These are phyloP conservation scores for Hedychridium roseum DNA, from an alignment of 2,888 invertebrate genomes.

Conservation along the genomic window DNA sequence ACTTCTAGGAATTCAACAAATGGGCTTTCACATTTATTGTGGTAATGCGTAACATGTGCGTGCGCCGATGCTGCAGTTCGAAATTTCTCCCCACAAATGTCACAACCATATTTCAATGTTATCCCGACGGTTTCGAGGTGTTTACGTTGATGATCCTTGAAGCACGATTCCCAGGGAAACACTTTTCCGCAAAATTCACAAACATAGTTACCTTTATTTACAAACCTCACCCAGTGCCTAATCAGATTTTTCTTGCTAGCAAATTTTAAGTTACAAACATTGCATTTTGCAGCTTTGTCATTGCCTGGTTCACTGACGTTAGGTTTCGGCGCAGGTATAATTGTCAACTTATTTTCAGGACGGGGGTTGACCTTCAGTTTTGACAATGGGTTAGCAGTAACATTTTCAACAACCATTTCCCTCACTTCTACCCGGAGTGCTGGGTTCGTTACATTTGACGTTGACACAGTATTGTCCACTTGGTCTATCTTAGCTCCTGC, in stretches of 20 bases:
- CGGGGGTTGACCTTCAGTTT: too few relatives aligned
- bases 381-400: too few relatives aligned
- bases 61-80: slow-evolving; percentile 4
- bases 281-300: not conserved
- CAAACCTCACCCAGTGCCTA: slow-evolving; percentile 21
- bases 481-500: too few relatives aligned
- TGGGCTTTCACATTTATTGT: too few relatives aligned
- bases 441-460: too few relatives aligned
- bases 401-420: too few relatives aligned
- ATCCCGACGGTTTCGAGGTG: slow-evolving; percentile 6
- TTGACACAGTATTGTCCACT: too few relatives aligned
- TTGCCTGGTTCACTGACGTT: too few relatives aligned
- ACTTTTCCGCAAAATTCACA: slow-evolving; percentile 28
- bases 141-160: slow-evolving; percentile 19
- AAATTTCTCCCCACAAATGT: slow-evolving; percentile 28
- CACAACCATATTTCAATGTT: slow-evolving; percentile 5
- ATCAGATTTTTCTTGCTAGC: slow-evolving; percentile 6
- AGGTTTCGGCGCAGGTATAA: too few relatives aligned
- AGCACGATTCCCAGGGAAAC: slow-evolving; percentile 10
- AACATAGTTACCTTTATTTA: slow-evolving; percentile 21
- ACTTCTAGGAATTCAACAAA: too few relatives aligned
- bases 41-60: slow-evolving; percentile 31
- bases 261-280: slow-evolving; percentile 16
- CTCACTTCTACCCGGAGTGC: too few relatives aligned
- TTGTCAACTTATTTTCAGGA: too few relatives aligned